These are phyloP conservation scores for Parauchenoglanis ngamensis DNA, from an alignment of 2,797 vertebrate genomes.

Conservation along the genomic window DNA sequence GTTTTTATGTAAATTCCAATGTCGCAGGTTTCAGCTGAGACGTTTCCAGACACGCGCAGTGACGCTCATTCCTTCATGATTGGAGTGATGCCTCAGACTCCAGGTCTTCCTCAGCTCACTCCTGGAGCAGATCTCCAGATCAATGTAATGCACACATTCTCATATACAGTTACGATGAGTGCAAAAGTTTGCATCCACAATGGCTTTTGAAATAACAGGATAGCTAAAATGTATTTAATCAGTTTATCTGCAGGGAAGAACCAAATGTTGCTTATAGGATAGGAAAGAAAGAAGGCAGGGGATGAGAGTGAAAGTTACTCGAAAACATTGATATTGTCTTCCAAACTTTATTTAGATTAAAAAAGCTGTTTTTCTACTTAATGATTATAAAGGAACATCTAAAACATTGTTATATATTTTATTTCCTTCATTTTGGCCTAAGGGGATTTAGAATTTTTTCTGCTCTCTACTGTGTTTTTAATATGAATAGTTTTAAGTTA, in stretches of 20 bases:
- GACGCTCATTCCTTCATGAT: constrained; percentile 86
- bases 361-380: neutral
- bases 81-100: constrained; percentile 83
- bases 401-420: neutral
- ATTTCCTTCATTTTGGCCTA: neutral
- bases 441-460: neutral
- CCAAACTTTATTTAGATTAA: neutral
- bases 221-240: neutral
- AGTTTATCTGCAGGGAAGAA: neutral
- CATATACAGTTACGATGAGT: neutral
- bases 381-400: neutral
- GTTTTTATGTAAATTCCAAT: neutral
- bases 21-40: constrained; percentile 83
- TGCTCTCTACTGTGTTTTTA: neutral
- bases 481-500: neutral
- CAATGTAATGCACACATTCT: constrained; percentile 78
- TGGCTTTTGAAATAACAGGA: neutral
- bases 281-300: neutral
- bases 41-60: constrained; percentile 62
- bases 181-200: neutral
- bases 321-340: neutral
- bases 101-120: constrained; percentile 80
- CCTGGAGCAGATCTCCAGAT: constrained; percentile 85
- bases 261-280: neutral
- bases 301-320: neutral